phyloP scores from a whole-genome alignment of 2,888 invertebrate species.

The Thelaira solivaga region DNA sequence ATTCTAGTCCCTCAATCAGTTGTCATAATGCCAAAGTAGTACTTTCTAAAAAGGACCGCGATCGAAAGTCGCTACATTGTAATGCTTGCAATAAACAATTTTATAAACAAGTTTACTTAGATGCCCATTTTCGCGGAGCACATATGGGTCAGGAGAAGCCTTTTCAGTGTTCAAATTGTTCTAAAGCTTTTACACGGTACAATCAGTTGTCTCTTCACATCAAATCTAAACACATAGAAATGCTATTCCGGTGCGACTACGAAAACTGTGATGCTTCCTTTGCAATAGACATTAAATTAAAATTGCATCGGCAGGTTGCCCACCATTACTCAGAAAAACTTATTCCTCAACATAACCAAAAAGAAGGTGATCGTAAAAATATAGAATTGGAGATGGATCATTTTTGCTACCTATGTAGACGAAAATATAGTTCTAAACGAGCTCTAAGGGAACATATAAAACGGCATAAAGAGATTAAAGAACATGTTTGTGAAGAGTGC shows the following conservation, averaged over 20 bases:
- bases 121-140: constrained; percentile 71
- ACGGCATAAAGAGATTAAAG: constrained; percentile 71
- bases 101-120: constrained; percentile 71
- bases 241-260: constrained; percentile 51
- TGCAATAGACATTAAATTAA: constrained; percentile 43
- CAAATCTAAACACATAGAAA: constrained; percentile 65
- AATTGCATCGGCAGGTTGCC: constrained; percentile 54
- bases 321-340: background rate
- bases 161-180: constrained; percentile 70
- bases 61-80: constrained; percentile 59
- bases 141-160: constrained; percentile 72
- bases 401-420: constrained; percentile 70
- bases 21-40: background rate
- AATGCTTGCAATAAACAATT: constrained; percentile 69
- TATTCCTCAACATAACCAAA: constrained; percentile 12
- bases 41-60: constrained; percentile 63
- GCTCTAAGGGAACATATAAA: constrained; percentile 73
- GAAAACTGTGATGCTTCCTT: constrained; percentile 59
- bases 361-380: constrained; percentile 22
- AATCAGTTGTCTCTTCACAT: constrained; percentile 69
- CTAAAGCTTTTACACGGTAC: constrained; percentile 70
- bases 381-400: constrained; percentile 55
- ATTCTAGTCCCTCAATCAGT: constrained; percentile 36
- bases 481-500: constrained; percentile 72
- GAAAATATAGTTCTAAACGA: constrained; percentile 71